Evolutionary conservation across 2,888 invertebrate species (phyloP), one percentile per base, ranked within the genome.

Genomic region (Tridacna gigas): DNA sequence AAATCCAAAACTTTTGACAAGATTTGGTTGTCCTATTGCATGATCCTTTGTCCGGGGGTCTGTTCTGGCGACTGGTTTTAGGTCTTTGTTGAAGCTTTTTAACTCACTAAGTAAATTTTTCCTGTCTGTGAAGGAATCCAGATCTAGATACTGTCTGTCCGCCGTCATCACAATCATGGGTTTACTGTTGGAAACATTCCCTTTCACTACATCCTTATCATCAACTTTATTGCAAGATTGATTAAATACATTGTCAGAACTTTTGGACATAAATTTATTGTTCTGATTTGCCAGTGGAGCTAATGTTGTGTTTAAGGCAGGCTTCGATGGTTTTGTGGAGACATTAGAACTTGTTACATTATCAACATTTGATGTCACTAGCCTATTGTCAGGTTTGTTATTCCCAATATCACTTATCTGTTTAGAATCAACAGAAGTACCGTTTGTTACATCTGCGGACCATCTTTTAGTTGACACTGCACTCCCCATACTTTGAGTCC

Each of bases 91-190:
- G 76, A 89, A 88, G 63, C 82, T 83, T 74, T 87, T 86, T 69
- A 90, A 83, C 78, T 90, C 86, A 71, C 65, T 79, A 5, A 90
- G 61, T 74, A 90, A 76, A 48, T 84, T 88, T 63, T 86, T 84
- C 48, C 86, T 83, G 7, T 83, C 84, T 65, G 86, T 86, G 63
- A 87, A 87, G 13, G 85, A 81, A 80, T 87, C 87, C 51, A 87
- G 74, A 45, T 87, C 87, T 11, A 87, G 79, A 71, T 83, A 51
- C 77, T 87, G 87, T 79, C 85, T 84, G 75, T 87, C 85, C 26
- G 66, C 77, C 81, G 74, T 79, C 83, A 87, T 77, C 12, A 87
- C 85, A 7, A 87, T 67, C 65, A 71, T 78, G 45, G 79, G 73
- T 28, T 65, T 73, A 76, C 78, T 80, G 71, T 86, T 84, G 9